Percentiles rank a stretch among this genome's conserved stretches.
Conservation (phyloP, 2,797 vertebrate genomes). For the Trachops cirrhosus region DNA sequence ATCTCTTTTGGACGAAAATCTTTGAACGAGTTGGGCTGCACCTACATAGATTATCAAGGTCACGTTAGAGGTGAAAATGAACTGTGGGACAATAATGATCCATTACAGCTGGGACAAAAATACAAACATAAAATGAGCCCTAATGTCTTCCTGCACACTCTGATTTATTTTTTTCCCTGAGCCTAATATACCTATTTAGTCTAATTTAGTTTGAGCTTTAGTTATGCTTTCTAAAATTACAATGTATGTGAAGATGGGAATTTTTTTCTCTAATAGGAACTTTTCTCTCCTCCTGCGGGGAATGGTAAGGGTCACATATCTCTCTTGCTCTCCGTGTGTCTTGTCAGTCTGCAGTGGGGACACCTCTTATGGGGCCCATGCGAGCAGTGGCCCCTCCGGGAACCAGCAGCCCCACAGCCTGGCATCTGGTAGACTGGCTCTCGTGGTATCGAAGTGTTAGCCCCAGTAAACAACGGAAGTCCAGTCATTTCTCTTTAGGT, state of each 20-base stretch:
- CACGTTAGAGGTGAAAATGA: constrained; percentile 17
- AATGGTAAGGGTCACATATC: background rate
- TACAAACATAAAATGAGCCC: constrained; percentile 4
- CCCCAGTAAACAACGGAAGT: background rate
- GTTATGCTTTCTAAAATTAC: constrained; percentile 55
- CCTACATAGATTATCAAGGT: background rate
- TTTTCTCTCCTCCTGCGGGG: background rate
- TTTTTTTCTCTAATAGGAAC: background rate
- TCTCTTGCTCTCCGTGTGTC: background rate
- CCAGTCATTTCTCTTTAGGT: background rate
- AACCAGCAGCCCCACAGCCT: background rate
- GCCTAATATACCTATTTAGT: constrained; percentile 24
- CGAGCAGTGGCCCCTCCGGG: background rate
- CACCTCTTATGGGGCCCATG: background rate
- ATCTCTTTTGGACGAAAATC: background rate
- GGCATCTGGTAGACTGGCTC: background rate
- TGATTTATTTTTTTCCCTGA: background rate
- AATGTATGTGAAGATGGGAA: constrained; percentile 19
- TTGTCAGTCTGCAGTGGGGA: background rate
- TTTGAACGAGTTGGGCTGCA: background rate
- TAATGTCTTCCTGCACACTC: background rate
- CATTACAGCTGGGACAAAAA: background rate
- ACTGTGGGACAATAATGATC: background rate
- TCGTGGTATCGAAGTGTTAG: background rate
- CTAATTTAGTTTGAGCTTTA: constrained; percentile 58